Base-by-base conservation (phyloP, 2,888 invertebrate species). In the Caenorhabditis japonica region DNA sequence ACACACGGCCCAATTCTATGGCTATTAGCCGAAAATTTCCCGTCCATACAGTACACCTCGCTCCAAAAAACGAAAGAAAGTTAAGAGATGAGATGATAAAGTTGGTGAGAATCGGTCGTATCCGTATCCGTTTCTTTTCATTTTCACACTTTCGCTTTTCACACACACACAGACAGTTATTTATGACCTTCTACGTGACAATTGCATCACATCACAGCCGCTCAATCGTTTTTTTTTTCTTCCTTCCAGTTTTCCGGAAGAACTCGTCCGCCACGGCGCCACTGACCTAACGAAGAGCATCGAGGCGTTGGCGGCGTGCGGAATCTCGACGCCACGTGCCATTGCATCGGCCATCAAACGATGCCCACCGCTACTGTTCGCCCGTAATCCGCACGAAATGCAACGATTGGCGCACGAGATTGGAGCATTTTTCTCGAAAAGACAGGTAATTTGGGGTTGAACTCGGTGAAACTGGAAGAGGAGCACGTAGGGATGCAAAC, bases 351-450 rank as follows among this genome's bases (percentile, higher is more conserved):
- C 56, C 10, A 34, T 79, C 38, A 58, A 53, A 38, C 30, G 61
- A 39, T 80, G 77, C 39, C 81, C 81, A 1, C 58, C 77, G 5
- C 39, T 82, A 30, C 38, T 80, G 5, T 82, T 77, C 53, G 77
- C 75, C 15, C 41, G 76, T 19, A 46, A 58, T 23, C 71, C 77
- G 3, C 52, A 68, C 10, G 69, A 77, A 55, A 70, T 82, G 73
- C 56, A 62, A 25, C 58, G 74, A 46, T 41, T 68, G 13, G 70
- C 68, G 3, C 70, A 80, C 25, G 75, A 73, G 21, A 58, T 82
- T 33, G 64, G 70, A 17, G 76, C 51, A 13, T 82, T 82, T 59
- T 82, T 82, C 64, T 70, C 75, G 10, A 64, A 69, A 46, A 77
- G 66, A 70, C 72, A 82, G 74, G 82, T 80, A 33, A n/a, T n/a